These are phyloP conservation scores for Aporophyla lueneburgensis DNA, from an alignment of 2,888 invertebrate genomes.

Conservation along the genomic window DNA sequence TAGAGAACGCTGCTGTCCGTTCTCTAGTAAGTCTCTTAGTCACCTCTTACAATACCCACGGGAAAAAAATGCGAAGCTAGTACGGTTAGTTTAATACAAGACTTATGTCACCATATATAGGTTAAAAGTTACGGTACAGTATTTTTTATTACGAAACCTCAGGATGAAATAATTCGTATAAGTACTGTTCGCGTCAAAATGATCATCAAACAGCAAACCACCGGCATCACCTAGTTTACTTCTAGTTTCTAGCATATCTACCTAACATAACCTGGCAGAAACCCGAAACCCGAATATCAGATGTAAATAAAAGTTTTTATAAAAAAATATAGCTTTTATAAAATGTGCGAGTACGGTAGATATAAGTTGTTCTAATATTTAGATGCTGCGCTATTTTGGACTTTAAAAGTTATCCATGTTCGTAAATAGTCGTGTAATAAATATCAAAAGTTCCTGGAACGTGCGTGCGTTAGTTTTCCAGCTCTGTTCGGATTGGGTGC, in stretches of 20 bases:
- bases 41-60: too few species aligned
- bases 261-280: neutral
- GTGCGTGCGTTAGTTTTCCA: slow-evolving; percentile 65
- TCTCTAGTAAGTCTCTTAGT: too few species aligned
- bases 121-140: too few species aligned
- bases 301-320: neutral
- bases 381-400: slow-evolving; percentile 17
- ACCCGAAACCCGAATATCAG: neutral
- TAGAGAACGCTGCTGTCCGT: too few species aligned
- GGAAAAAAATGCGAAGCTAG: too few species aligned
- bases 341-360: neutral
- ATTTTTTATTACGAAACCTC: too few species aligned
- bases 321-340: neutral
- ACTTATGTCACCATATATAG: too few species aligned
- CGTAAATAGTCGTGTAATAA: slow-evolving; percentile 66
- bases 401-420: slow-evolving; percentile 40
- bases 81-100: too few species aligned
- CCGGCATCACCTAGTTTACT: neutral
- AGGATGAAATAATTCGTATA: neutral
- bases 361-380: neutral
- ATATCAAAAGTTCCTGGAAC: slow-evolving; percentile 68
- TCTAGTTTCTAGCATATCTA: neutral
- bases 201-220: neutral
- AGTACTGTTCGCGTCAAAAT: neutral
- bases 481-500: slow-evolving; percentile 65